Percentiles rank a stretch among this genome's conserved stretches.
Conservation (phyloP, 2,797 vertebrate genomes). For the Sebastes nivosus region DNA sequence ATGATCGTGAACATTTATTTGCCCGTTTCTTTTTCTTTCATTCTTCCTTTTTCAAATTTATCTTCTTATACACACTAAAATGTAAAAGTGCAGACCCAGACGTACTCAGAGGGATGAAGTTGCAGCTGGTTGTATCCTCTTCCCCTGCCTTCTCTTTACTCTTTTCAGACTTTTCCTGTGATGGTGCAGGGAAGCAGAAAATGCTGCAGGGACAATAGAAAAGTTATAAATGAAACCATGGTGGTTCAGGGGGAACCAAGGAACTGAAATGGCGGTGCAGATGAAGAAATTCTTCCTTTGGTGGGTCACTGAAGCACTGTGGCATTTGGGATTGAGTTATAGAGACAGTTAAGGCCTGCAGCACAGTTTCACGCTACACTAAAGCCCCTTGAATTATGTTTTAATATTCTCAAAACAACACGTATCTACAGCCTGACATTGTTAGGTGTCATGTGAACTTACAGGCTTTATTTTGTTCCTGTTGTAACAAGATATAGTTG, state of each 20-base stretch:
- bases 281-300: not conserved
- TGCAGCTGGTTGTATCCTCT: not conserved
- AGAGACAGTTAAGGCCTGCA: not conserved
- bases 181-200: not conserved
- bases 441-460: not conserved
- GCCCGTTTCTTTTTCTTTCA: not conserved
- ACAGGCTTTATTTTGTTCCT: not conserved
- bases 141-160: not conserved
- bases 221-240: not conserved
- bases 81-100: not conserved
- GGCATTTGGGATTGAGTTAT: not conserved
- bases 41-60: not conserved
- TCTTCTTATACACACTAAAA: not conserved
- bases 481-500: not conserved
- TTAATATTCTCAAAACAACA: not conserved
- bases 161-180: no score
- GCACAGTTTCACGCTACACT: not conserved
- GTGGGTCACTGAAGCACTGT: not conserved
- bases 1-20: not conserved
- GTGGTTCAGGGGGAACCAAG: not conserved
- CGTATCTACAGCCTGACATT: not conserved
- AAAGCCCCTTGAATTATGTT: slow-evolving; percentile 28
- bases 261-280: not conserved
- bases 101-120: not conserved
- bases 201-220: not conserved